Base-by-base conservation (phyloP, 2,888 invertebrate species). In the Apodemia zela region DNA sequence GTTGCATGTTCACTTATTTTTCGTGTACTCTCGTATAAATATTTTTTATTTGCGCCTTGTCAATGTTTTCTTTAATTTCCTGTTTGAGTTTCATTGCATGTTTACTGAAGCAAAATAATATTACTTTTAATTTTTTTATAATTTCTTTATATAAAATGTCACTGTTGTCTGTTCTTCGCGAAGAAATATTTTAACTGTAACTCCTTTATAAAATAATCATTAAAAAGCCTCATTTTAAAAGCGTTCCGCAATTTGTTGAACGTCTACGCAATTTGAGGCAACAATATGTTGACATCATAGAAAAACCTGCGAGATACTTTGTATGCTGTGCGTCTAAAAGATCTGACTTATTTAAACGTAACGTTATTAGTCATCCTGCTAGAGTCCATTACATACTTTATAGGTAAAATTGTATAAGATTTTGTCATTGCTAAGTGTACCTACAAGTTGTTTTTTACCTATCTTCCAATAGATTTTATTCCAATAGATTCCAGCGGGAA, bases 41-140 rank as follows among this genome's bases (percentile, higher is more conserved):
- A 61, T 51, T 61, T 61, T 25, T 51, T 60, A 45, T 25, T 45
- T 47, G 60, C 60, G 47, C 47, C 25, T 49, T 49, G n/a, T 35
- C 18, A 49, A 45, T 60, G 29, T 60, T 29, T 58, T 29, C 38
- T 59, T 65, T 79, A 82, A 86, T 88, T 87, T 88, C 85, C 73
- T 86, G 87, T 89, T 89, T 88, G 88, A 83, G 87, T 79, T 69
- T 69, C 69, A 73, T 67, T 71, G 87, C 87, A 87, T 86, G 82
- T 65, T 38, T 38, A 60, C 73, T 25, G 51, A 51, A 13, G 18
- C 11, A 47, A 62, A 64, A 62, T 66, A 67, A 60, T 64, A 15
- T 42, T n/a, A 57, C 54, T 57, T 58, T 45, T 58, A 25, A 42
- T 45, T 58, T 25, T 7, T 58, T 45, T 58, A 42, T 29, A 11